phyloP scores from a whole-genome alignment of 2,888 invertebrate genomes.

The Psylliodes chrysocephalus region DNA sequence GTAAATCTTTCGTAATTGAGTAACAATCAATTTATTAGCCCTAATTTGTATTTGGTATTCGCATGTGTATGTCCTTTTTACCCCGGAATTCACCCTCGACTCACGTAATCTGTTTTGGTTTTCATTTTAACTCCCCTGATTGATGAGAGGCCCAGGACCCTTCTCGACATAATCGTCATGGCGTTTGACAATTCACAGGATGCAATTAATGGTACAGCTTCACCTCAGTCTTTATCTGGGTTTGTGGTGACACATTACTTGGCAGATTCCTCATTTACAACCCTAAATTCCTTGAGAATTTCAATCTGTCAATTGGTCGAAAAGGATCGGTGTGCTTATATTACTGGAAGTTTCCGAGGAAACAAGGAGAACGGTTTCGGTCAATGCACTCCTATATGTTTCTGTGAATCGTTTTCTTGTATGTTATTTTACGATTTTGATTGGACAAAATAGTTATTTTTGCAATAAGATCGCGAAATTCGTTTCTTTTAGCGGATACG shows the following conservation, averaged over 20 bases:
- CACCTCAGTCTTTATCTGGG: constrained; percentile 52
- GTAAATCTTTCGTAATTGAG: constrained; percentile 26
- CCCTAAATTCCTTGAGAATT: constrained; percentile 17
- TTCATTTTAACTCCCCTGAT: constrained; percentile 42
- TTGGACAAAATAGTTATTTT: no score
- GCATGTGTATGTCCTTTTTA: not conserved
- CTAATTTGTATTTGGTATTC: constrained; percentile 17
- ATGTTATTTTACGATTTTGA: no score
- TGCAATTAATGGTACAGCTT: constrained; percentile 52
- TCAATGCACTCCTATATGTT: no score
- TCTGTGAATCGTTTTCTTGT: no score
- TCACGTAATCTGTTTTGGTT: constrained; percentile 27
- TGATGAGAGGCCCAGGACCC: constrained; percentile 48
- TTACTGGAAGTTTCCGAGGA: not conserved
- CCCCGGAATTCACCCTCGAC: constrained; percentile 4
- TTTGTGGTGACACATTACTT: constrained; percentile 33
- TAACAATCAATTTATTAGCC: constrained; percentile 26
- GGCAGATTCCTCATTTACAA: constrained; percentile 29
- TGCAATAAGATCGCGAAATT: no score
- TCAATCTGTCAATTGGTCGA: constrained; percentile 20
- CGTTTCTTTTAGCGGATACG: no score
- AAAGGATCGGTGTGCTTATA: not conserved
- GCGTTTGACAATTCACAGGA: constrained; percentile 53
- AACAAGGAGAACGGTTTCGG: not conserved
- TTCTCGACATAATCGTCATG: constrained; percentile 54